Conservation (phyloP, 1,140 invertebrate species). For the Bombus waltoni region DNA sequence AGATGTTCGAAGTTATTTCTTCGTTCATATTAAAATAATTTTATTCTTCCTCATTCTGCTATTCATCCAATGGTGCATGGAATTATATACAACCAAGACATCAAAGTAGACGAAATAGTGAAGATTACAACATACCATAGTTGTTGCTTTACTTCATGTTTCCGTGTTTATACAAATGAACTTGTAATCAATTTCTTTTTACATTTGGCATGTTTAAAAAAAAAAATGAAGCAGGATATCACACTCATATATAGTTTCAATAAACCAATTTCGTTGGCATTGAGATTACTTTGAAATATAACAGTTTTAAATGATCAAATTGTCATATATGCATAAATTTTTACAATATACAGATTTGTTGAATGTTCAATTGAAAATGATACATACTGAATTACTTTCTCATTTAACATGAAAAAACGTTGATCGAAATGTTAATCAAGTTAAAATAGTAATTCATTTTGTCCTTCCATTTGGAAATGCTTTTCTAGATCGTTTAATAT, state of each 20-base stretch:
- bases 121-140: background rate
- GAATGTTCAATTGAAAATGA: background rate
- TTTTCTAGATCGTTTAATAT: background rate
- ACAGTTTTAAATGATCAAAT: too few relatives aligned
- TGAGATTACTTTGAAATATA: background rate
- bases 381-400: background rate
- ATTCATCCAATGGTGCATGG: background rate
- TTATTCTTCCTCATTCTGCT: background rate
- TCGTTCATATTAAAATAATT: constrained; percentile 11
- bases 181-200: constrained; percentile 4
- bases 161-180: background rate
- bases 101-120: background rate
- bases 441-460: background rate
- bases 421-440: background rate
- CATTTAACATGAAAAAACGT: background rate
- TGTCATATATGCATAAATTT: background rate
- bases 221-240: constrained; percentile 7
- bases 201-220: constrained; percentile 38
- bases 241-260: background rate
- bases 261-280: background rate
- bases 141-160: background rate
- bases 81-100: background rate
- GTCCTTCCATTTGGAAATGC: background rate
- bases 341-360: background rate
- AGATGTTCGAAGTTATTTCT: constrained; percentile 12